A percentile compares a stretch with the other conserved stretches of the same genome.
These are phyloP conservation scores for Micromesistius poutassou DNA, from an alignment of 2,797 vertebrate genomes.

Conservation along the genomic window DNA sequence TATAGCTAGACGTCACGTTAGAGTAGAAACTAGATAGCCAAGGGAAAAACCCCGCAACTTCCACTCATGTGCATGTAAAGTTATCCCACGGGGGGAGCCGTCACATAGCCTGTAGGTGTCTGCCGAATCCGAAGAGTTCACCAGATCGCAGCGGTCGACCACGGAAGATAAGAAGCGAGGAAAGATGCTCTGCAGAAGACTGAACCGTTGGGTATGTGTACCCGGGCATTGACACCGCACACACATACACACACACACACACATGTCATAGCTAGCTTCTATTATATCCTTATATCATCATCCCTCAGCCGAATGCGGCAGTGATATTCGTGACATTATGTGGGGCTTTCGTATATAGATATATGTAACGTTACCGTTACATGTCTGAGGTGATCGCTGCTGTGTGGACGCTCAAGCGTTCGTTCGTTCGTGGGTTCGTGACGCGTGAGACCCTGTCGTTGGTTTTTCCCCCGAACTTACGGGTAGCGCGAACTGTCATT, in stretches of 20 bases:
- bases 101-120: conserved; percentile 40
- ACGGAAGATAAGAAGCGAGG: conserved; percentile 41
- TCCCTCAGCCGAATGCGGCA: not conserved
- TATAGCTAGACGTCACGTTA: conserved; percentile 64
- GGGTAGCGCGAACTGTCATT: not conserved
- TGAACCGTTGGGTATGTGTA: conserved; percentile 73
- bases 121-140: conserved; percentile 53
- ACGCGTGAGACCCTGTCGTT: not conserved
- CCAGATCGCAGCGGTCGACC: conserved; percentile 33
- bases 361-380: no score
- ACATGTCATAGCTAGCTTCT: not conserved
- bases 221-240: conserved; percentile 21
- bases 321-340: not conserved
- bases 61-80: conserved; percentile 72
- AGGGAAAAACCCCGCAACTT: conserved; percentile 55
- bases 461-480: not conserved
- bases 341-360: no score
- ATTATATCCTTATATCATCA: no score
- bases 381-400: no score
- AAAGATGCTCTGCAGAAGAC: conserved; percentile 75
- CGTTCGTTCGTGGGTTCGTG: not conserved
- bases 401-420: no score
- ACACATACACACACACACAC: conserved; percentile 13
- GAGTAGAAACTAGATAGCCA: conserved; percentile 70
- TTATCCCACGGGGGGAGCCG: conserved; percentile 46